Conservation (phyloP, 2,888 invertebrate species). For the Argyresthia goedartella region DNA sequence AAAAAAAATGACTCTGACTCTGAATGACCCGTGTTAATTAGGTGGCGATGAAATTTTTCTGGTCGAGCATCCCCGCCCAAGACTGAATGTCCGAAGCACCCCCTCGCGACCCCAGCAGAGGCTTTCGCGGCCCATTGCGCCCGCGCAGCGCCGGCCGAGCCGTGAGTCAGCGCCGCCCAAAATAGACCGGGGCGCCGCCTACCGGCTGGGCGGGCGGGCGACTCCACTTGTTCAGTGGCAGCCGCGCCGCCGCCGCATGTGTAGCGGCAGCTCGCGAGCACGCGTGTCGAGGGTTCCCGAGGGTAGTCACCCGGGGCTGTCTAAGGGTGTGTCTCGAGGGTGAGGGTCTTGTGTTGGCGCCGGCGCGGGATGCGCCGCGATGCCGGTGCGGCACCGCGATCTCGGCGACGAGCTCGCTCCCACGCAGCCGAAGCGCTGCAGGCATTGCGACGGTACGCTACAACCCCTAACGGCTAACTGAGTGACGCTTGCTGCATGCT, state of each 20-base stretch:
- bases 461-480: background rate
- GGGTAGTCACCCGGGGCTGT: constrained; percentile 21
- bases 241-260: constrained; percentile 60
- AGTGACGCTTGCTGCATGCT: too few species aligned
- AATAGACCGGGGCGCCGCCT: constrained; percentile 67
- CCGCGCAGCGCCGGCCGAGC: constrained; percentile 38
- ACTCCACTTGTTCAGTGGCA: constrained; percentile 57
- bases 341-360: constrained; percentile 36
- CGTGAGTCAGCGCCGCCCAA: constrained; percentile 61
- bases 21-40: too few species aligned
- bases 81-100: too few species aligned
- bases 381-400: constrained; percentile 71
- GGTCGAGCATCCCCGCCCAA: too few species aligned
- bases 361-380: constrained; percentile 71
- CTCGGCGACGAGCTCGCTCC: constrained; percentile 69
- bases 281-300: constrained; percentile 11
- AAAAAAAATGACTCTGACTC: too few species aligned
- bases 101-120: constrained; percentile 15
- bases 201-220: constrained; percentile 60
- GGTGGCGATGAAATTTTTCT: too few species aligned
- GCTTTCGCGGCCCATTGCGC: constrained; percentile 44
- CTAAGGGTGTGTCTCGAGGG: constrained; percentile 8
- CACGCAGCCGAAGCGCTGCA: constrained; percentile 92
- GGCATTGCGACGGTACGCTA: constrained; percentile 87
- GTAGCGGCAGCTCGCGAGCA: constrained; percentile 48